Evolutionary conservation across 2,797 vertebrate species (phyloP).

Genomic region (Sylvia borin): DNA sequence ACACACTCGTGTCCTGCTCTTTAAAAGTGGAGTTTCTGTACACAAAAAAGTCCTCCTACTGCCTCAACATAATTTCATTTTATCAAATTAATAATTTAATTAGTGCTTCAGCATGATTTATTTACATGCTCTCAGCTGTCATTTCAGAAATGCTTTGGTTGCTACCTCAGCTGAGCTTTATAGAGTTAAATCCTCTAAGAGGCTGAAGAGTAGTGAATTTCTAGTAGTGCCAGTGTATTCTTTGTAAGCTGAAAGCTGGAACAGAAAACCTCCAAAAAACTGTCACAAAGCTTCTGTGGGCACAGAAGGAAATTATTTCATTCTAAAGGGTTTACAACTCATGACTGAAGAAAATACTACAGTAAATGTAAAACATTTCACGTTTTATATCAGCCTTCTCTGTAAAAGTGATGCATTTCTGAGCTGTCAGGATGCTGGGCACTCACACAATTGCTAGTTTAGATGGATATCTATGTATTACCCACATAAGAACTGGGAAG

Average conservation of each 20-base stretch:
- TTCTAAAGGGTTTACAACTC: background rate
- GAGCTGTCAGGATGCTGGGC: background rate
- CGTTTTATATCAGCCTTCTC: background rate
- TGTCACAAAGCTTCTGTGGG: background rate
- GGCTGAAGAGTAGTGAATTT: background rate
- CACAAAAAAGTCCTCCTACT: background rate
- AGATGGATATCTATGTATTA: background rate
- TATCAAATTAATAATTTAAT: background rate
- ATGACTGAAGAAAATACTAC: background rate
- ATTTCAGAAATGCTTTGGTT: background rate
- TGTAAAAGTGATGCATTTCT: background rate
- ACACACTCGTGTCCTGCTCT: background rate
- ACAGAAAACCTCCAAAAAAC: background rate
- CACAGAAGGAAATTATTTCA: background rate
- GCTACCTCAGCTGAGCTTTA: background rate
- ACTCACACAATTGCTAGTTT: background rate
- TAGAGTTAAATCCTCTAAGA: background rate
- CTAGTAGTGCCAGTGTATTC: background rate
- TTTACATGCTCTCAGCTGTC: background rate
- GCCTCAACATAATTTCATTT: background rate
- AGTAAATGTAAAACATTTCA: background rate
- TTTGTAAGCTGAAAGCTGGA: background rate
- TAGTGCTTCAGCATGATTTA: background rate
- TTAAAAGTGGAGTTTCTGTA: background rate
- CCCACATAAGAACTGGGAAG: background rate